Evolutionary conservation across 2,888 invertebrate species (phyloP).

Genomic region (Pilophorus perplexus): DNA sequence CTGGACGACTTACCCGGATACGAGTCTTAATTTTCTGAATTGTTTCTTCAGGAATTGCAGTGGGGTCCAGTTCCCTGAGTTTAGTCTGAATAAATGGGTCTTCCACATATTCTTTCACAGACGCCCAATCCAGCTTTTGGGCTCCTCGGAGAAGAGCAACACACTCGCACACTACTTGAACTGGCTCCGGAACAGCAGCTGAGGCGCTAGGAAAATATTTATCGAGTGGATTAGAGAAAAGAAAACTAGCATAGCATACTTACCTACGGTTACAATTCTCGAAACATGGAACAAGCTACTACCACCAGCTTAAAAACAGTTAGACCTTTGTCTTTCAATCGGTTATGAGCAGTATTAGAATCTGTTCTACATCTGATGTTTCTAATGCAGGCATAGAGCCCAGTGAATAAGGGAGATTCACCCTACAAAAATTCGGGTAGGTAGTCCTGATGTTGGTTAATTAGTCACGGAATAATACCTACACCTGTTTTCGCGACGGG

Average conservation of each 20-base stretch:
- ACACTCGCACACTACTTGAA: conserved; percentile 83
- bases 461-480: too few species aligned
- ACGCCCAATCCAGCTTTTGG: conserved; percentile 86
- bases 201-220: conserved; percentile 11
- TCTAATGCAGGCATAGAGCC: too few species aligned
- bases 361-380: too few species aligned
- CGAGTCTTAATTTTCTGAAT: conserved; percentile 69
- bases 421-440: too few species aligned
- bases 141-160: conserved; percentile 79
- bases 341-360: too few species aligned
- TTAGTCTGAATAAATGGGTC: conserved; percentile 78
- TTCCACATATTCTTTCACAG: conserved; percentile 88
- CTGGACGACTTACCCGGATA: conserved; percentile 35
- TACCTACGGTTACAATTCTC: too few species aligned
- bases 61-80: conserved; percentile 83
- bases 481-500: too few species aligned
- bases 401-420: too few species aligned
- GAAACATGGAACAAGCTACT: too few species aligned
- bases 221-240: not conserved
- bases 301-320: too few species aligned
- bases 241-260: not conserved
- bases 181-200: conserved; percentile 45
- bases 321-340: too few species aligned
- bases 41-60: conserved; percentile 69
- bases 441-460: too few species aligned